A percentile compares a stretch with the other conserved stretches of the same genome.
Conservation (phyloP, 2,888 invertebrate species). For the Helobdella robusta region DNA sequence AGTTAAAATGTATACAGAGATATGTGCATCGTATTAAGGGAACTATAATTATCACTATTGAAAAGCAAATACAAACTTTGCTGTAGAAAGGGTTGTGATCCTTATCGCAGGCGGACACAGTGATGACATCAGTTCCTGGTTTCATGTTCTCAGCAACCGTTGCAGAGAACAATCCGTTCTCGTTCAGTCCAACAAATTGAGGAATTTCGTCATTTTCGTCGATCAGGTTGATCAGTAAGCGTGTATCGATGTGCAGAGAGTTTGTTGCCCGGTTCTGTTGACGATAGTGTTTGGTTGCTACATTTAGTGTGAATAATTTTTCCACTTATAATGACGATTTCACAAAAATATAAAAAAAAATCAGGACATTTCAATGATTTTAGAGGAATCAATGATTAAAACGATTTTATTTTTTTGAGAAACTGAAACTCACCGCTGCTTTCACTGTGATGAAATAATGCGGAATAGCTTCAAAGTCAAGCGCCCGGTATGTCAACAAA, state of each 20-base stretch:
- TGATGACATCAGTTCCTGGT: conserved; percentile 75
- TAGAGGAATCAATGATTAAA: too few relatives aligned
- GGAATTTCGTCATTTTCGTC: conserved; percentile 95
- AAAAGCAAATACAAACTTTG: conserved; percentile 37
- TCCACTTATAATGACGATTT: too few relatives aligned
- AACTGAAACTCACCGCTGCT: conserved; percentile 32
- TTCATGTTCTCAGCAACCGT: conserved; percentile 90
- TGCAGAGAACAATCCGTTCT: conserved; percentile 82
- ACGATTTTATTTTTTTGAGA: too few relatives aligned
- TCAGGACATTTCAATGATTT: too few relatives aligned
- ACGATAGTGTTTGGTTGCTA: background rate
- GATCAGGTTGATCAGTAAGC: conserved; percentile 86
- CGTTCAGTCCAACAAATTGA: conserved; percentile 66
- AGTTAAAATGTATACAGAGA: too few relatives aligned
- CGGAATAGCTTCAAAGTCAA: conserved; percentile 35
- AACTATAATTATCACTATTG: too few relatives aligned
- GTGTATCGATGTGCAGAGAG: conserved; percentile 48
- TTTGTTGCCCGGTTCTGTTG: conserved; percentile 44
- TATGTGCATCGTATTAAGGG: too few relatives aligned
- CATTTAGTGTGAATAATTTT: background rate
- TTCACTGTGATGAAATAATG: conserved; percentile 36
- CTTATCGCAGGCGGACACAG: conserved; percentile 43
- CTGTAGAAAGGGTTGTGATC: conserved; percentile 41
- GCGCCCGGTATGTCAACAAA: conserved; percentile 34
- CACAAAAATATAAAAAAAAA: too few relatives aligned